Conservation (phyloP, 2,888 invertebrate species). For the Metallyticus violacea region DNA sequence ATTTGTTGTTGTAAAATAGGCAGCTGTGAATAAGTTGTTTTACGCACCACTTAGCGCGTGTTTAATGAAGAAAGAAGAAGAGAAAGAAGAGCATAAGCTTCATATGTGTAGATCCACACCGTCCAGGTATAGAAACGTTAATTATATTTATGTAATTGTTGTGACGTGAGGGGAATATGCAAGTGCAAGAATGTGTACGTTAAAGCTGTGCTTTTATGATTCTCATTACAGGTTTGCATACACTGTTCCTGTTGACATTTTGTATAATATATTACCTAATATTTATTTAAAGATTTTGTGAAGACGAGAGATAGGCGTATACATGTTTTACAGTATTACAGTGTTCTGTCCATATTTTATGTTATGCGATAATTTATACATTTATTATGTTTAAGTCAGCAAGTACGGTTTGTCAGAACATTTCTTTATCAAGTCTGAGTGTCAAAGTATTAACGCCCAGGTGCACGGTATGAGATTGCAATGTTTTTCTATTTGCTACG, state of each 20-base stretch:
- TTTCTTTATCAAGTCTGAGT: too few species aligned
- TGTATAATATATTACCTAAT: not conserved
- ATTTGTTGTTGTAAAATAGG: not conserved
- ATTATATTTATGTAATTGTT: not conserved
- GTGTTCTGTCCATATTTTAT: not conserved
- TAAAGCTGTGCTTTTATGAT: not conserved
- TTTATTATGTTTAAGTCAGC: not conserved
- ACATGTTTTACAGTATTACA: slow-evolving; percentile 7
- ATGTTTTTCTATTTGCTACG: too few species aligned
- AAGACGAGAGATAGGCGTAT: not conserved
- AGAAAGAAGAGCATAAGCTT: too few species aligned
- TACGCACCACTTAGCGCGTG: not conserved
- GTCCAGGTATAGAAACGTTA: not conserved
- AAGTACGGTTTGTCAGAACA: not conserved
- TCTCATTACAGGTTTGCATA: not conserved
- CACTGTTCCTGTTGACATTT: slow-evolving; percentile 1
- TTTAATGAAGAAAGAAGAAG: not conserved
- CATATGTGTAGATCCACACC: not conserved
- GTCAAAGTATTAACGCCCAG: too few species aligned
- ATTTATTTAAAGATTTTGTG: not conserved
- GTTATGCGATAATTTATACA: not conserved
- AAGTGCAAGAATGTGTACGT: not conserved
- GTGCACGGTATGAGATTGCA: too few species aligned
- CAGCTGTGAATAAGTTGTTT: too few species aligned
- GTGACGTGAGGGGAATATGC: too few species aligned